Percentiles rank a stretch among this genome's conserved stretches.
Conservation (phyloP, 2,113 vertebrate species). For the Hyaena hyaena region DNA sequence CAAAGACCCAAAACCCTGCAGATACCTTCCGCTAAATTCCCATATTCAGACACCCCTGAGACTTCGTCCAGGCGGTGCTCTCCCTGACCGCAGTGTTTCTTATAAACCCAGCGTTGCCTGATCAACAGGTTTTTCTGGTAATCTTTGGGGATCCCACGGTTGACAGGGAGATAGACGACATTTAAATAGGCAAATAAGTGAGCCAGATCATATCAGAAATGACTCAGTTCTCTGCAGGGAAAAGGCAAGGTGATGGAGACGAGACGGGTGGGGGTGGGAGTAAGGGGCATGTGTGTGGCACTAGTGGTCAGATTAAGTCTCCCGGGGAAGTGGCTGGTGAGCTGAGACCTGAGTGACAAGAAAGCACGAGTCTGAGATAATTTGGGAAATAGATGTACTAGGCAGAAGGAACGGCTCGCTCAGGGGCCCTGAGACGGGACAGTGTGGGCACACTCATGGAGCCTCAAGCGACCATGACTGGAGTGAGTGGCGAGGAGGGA, state of each 20-base stretch:
- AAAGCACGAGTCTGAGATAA: background rate
- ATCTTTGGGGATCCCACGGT: background rate
- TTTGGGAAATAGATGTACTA: background rate
- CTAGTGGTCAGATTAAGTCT: background rate
- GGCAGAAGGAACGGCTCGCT: background rate
- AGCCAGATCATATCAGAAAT: constrained; percentile 27
- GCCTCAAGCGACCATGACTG: background rate
- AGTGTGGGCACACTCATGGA: background rate
- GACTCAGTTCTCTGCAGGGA: background rate
- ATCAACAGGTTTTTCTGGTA: constrained; percentile 49
- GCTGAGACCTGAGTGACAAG: background rate
- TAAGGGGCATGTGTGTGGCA: accelerated
- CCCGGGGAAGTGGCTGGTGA: background rate
- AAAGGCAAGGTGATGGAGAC: background rate
- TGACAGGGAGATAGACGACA: background rate
- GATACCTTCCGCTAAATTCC: background rate
- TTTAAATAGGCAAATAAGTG: constrained; percentile 48
- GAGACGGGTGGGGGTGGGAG: accelerated
- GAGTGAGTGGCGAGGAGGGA: background rate
- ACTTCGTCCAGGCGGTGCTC: too few species aligned
- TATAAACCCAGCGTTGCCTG: background rate
- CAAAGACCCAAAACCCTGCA: background rate
- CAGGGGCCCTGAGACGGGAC: background rate
- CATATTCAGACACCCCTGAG: background rate
- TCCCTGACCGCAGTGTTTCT: background rate